These are phyloP conservation scores for Ptiloglossa arizonensis DNA, from an alignment of 1,140 invertebrate species.

Conservation along the genomic window DNA sequence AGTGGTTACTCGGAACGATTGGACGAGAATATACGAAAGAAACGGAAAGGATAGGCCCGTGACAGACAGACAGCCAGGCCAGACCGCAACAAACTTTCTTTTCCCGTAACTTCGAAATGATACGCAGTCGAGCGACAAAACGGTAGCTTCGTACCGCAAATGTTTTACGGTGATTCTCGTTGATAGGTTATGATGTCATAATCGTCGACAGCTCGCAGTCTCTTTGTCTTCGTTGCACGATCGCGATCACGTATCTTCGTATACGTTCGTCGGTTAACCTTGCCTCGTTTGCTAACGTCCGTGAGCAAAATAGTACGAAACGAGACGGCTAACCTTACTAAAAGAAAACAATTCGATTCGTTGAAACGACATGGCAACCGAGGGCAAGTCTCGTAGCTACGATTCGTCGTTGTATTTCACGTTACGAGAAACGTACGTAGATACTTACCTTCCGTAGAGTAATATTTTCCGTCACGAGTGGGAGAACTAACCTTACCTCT, in stretches of 20 bases:
- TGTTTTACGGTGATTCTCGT: constrained; percentile 11
- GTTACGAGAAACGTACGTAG: background rate
- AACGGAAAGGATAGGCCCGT: background rate
- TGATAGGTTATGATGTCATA: constrained; percentile 52
- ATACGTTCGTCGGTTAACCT: constrained; percentile 20
- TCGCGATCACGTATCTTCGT: background rate
- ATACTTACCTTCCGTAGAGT: constrained; percentile 1
- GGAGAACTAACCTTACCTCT: constrained; percentile 44
- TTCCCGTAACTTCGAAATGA: background rate
- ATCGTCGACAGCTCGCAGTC: constrained; percentile 7
- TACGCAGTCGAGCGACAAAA: background rate
- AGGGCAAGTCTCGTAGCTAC: background rate
- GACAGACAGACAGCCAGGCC: background rate
- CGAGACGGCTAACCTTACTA: background rate
- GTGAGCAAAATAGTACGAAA: background rate
- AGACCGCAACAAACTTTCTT: constrained; percentile 9
- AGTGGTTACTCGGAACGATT: background rate
- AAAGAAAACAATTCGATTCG: background rate
- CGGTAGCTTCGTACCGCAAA: background rate
- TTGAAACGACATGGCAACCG: background rate
- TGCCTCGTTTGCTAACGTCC: background rate
- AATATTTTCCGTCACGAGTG: constrained; percentile 41
- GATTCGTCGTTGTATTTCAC: background rate
- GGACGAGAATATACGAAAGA: background rate
- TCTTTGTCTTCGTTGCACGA: constrained; percentile 19